Percentiles rank a stretch among this genome's conserved stretches.
Evolutionary conservation across 2,888 invertebrate genomes (phyloP).

Genomic region (Spisula solida): DNA sequence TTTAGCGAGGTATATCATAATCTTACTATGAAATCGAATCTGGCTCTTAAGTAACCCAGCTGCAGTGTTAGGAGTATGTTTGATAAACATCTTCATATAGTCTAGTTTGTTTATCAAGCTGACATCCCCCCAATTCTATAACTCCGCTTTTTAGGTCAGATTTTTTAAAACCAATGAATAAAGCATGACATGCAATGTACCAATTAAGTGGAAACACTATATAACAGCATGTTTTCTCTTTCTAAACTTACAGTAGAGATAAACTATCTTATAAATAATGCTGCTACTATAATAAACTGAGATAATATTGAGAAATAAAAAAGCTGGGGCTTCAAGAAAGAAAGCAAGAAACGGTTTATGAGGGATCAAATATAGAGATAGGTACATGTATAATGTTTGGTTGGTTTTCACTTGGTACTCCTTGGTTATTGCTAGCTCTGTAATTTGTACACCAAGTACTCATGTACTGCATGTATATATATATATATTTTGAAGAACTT

Average conservation of each 20-base stretch:
- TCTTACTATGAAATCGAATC: conserved; percentile 32
- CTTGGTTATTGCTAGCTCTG: too few species aligned
- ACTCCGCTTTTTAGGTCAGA: too few species aligned
- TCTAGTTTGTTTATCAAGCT: conserved; percentile 9
- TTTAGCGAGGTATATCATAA: background rate
- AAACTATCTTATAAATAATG: conserved; percentile 7
- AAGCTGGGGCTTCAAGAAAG: background rate
- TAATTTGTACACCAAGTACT: too few species aligned
- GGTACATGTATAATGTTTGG: too few species aligned
- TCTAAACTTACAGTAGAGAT: background rate
- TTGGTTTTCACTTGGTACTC: too few species aligned
- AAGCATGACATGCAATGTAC: conserved; percentile 5
- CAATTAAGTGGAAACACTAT: conserved; percentile 11
- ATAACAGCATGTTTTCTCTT: conserved; percentile 1
- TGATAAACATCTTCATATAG: conserved; percentile 42
- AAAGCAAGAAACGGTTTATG: too few species aligned
- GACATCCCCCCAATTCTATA: background rate
- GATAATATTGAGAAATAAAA: background rate
- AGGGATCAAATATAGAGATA: too few species aligned
- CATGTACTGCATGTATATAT: too few species aligned
- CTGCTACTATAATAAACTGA: background rate
- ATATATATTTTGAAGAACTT: too few species aligned
- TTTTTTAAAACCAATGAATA: background rate
- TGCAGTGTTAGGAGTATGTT: conserved; percentile 26
- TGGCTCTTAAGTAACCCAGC: conserved; percentile 31